Evolutionary conservation across 1,140 invertebrate genomes (phyloP), one percentile per base, ranked within the genome.

Genomic region (Heterodera schachtii): DNA sequence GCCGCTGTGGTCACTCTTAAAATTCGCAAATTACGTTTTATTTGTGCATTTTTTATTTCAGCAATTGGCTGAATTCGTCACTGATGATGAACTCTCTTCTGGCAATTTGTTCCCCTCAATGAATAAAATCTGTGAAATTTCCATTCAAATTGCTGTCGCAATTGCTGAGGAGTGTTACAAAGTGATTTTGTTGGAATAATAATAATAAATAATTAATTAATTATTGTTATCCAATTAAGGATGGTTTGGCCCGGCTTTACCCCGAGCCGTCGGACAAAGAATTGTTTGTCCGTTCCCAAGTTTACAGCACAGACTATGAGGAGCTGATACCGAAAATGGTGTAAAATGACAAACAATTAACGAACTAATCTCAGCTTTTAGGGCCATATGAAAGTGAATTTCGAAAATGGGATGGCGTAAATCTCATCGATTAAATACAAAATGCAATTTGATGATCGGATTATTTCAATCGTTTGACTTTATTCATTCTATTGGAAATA

Each of bases 51-150:
- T 19, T 6, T 74, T 9, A 52, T 52, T 79, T 44, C 60, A 81
- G 80, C 64, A 75, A 81, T 52, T 83, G 52, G 93, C 96, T 9
- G 92, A 94, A 31, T 91, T 95, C 80, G 96, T 98, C 0, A 93
- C 93, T 8, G 92, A 95, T 74, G 92, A 92, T 6, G 94, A 98
- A 90, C 91, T 98, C 60, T 92, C 92, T 0, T 93, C 93, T 79
- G 97, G 97, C 41, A 94, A 95, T 83, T 92, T 99, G 44, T 99
- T 98, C 90, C 98, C 98, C 13, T 95, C 96, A 0, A 91, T 99
- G 13, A 91, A 92, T 19, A 93, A 93, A 21, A 96, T 99, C 86
- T 93, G 93, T 82, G 93, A 94, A 73, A 95, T 96, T 76, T 98
- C 96, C 0, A 85, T 96, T 2, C 92, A 93, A 83, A 97, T 99